Evolutionary conservation across 2,113 vertebrate genomes (phyloP).

Genomic region (Elachura formosa): DNA sequence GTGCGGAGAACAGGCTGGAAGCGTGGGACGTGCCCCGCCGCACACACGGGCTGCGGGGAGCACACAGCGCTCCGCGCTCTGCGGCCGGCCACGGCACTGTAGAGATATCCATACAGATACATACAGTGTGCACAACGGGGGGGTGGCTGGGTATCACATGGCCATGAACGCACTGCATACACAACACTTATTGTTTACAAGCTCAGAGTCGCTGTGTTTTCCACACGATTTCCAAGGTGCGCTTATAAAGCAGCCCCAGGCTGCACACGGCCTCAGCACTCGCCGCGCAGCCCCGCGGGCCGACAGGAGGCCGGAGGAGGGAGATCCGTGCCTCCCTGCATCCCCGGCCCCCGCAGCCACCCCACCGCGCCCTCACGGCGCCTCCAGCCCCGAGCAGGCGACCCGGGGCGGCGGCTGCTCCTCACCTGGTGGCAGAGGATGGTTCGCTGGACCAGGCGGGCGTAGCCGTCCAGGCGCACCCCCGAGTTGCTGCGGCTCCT

Average conservation of each 20-base stretch:
- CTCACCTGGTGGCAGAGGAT: slow-evolving; percentile 92
- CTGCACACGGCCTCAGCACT: background rate
- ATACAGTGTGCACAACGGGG: rapidly evolving
- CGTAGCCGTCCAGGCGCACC: slow-evolving; percentile 89
- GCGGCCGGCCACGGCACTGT: background rate
- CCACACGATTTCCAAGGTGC: rapidly evolving
- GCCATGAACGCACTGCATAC: rapidly evolving
- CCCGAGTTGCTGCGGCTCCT: slow-evolving; percentile 96
- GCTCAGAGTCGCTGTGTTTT: background rate
- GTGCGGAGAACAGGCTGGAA: background rate
- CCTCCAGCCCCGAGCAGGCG: too few relatives aligned
- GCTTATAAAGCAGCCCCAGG: rapidly evolving
- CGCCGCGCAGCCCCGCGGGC: background rate
- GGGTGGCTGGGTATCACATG: rapidly evolving
- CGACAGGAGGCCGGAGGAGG: rapidly evolving
- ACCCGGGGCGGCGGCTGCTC: background rate
- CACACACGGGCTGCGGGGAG: background rate
- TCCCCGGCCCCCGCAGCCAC: background rate
- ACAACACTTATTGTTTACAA: too few relatives aligned
- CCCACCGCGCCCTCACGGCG: background rate
- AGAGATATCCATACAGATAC: background rate
- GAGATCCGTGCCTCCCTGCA: background rate
- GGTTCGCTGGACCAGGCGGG: slow-evolving; percentile 89
- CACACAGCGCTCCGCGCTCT: background rate
- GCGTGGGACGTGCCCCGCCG: background rate